These are phyloP conservation scores for Urocolius indicus DNA, from an alignment of 2,113 vertebrate genomes.

Conservation along the genomic window DNA sequence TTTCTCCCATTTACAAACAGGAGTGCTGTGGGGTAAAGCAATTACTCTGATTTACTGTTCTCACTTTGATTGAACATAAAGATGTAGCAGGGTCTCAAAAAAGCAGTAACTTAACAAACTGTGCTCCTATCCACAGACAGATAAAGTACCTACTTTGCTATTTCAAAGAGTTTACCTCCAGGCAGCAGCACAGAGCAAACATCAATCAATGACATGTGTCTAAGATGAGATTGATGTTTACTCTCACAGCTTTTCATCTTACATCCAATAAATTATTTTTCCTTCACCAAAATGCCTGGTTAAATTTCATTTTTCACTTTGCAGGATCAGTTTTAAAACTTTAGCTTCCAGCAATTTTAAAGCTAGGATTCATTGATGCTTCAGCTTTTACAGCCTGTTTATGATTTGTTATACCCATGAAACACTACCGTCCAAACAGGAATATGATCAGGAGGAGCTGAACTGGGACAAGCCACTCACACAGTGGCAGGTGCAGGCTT, in stretches of 20 bases:
- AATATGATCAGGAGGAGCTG: background rate
- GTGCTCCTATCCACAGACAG: constrained; percentile 65
- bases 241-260: constrained; percentile 70
- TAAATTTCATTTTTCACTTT: constrained; percentile 79
- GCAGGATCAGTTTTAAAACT: constrained; percentile 72
- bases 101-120: constrained; percentile 72
- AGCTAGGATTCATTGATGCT: constrained; percentile 38
- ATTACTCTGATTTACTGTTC: constrained; percentile 82
- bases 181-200: constrained; percentile 57
- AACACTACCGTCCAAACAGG: background rate
- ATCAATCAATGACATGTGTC: constrained; percentile 74
- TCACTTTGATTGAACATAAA: constrained; percentile 78
- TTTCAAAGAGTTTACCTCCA: constrained; percentile 72
- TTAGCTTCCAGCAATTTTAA: constrained; percentile 67
- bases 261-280: constrained; percentile 77
- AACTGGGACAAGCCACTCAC: background rate
- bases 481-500: constrained; percentile 6
- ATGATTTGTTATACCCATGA: constrained; percentile 63
- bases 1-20: constrained; percentile 73
- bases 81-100: constrained; percentile 70
- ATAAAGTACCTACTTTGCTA: constrained; percentile 78
- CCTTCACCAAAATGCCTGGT: constrained; percentile 73
- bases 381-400: constrained; percentile 48
- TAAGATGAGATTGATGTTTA: constrained; percentile 69
- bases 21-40: constrained; percentile 75